phyloP scores from a whole-genome alignment of 2,888 invertebrate species.

The Leuctra nigra region DNA sequence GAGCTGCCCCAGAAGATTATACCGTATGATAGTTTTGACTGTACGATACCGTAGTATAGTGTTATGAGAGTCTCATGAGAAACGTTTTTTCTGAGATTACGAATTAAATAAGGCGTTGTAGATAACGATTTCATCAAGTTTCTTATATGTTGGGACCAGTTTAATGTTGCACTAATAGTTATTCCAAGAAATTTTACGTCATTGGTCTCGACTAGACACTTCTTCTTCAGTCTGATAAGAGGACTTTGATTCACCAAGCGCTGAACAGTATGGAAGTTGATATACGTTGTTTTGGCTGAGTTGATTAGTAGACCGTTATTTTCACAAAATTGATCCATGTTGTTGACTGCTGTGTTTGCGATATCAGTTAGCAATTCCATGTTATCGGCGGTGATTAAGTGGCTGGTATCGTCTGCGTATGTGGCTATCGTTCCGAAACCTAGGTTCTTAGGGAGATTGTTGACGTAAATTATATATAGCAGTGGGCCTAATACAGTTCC shows the following conservation, averaged over 20 bases:
- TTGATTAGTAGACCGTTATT: background rate
- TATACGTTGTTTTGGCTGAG: background rate
- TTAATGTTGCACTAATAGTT: background rate
- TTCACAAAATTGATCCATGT: background rate
- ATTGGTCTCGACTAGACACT: background rate
- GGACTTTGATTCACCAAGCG: background rate
- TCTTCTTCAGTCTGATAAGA: too few relatives aligned
- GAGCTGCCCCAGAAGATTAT: too few relatives aligned
- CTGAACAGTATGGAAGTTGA: background rate
- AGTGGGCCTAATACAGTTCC: conserved; percentile 5
- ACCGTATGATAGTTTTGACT: too few relatives aligned
- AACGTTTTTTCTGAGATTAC: too few relatives aligned
- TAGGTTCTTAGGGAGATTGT: background rate
- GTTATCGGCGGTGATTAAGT: background rate
- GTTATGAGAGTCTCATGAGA: too few relatives aligned
- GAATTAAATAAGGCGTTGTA: too few relatives aligned
- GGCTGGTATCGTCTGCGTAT: conserved; percentile 5
- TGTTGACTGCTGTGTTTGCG: conserved; percentile 1
- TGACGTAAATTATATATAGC: conserved; percentile 2
- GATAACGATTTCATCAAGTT: too few relatives aligned
- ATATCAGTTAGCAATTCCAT: background rate
- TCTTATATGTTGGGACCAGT: too few relatives aligned
- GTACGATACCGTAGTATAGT: too few relatives aligned
- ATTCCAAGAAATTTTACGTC: background rate
- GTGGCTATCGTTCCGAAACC: background rate